phyloP scores from a whole-genome alignment of 2,888 invertebrate genomes.

The Drosophila rubida region DNA sequence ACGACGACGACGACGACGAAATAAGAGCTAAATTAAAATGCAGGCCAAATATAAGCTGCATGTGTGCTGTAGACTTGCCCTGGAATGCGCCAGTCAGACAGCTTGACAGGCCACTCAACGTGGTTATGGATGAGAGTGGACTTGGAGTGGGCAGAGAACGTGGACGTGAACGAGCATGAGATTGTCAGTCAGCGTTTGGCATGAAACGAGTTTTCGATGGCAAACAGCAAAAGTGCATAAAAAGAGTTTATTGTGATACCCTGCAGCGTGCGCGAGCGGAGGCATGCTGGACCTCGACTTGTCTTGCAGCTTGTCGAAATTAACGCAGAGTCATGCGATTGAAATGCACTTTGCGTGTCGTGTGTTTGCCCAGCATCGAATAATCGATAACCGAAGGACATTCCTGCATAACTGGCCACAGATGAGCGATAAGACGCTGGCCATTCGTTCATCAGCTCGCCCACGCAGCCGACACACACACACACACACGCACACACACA shows the following conservation, averaged over 20 bases:
- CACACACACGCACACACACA: slow-evolving; percentile 58
- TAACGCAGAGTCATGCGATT: slow-evolving; percentile 18
- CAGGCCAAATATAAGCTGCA: slow-evolving; percentile 46
- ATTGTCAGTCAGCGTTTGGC: slow-evolving; percentile 1
- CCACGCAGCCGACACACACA: no score
- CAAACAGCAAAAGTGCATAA: slow-evolving; percentile 5
- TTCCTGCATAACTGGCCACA: not conserved
- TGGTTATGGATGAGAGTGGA: not conserved
- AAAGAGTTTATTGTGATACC: not conserved
- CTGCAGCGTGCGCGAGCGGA: not conserved
- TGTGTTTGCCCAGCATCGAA: not conserved
- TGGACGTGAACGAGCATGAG: not conserved
- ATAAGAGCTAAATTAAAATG: slow-evolving; percentile 50
- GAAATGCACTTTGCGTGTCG: slow-evolving; percentile 19
- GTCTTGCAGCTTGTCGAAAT: not conserved
- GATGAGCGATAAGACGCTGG: slow-evolving; percentile 11
- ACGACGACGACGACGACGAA: no score
- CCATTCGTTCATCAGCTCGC: slow-evolving; percentile 31
- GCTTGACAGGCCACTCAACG: not conserved
- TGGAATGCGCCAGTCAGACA: slow-evolving; percentile 20
- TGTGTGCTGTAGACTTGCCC: slow-evolving; percentile 28
- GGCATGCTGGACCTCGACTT: no score
- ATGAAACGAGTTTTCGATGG: slow-evolving; percentile 4
- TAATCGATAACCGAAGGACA: slow-evolving; percentile 3
- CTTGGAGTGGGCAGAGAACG: not conserved